These are phyloP conservation scores for Drosophila nasuta DNA, from an alignment of 1,140 invertebrate species.

Conservation along the genomic window DNA sequence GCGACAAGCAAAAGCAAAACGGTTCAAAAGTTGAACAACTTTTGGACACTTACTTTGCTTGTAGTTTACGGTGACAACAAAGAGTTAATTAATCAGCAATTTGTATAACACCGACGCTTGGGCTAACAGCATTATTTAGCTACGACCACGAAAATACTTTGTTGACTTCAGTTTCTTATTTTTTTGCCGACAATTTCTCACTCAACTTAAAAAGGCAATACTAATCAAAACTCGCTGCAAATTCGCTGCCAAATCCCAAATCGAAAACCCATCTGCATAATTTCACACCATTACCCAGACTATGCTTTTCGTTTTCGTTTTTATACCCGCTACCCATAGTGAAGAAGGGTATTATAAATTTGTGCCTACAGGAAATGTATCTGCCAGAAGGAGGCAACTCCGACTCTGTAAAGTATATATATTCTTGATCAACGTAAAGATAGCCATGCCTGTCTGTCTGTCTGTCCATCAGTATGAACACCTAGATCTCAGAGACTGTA, in stretches of 20 bases:
- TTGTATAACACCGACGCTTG: constrained; percentile 52
- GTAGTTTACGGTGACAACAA: constrained; percentile 63
- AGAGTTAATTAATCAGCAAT: constrained; percentile 78
- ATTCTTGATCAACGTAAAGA: no score
- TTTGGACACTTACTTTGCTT: constrained; percentile 39
- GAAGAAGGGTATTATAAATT: no score
- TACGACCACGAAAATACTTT: not conserved
- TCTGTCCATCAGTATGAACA: no score
- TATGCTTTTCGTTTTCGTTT: no score
- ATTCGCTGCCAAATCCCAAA: constrained; percentile 12
- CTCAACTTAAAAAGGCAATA: not conserved
- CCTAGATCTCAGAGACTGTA: no score
- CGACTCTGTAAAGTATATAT: no score
- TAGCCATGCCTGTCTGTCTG: no score
- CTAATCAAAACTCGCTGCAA: constrained; percentile 17
- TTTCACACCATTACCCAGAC: constrained; percentile 13
- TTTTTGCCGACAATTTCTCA: not conserved
- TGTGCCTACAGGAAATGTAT: no score
- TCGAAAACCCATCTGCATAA: constrained; percentile 36
- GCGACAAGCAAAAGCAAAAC: not conserved
- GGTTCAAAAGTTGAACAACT: constrained; percentile 56
- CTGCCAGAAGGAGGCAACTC: no score
- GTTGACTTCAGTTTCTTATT: not conserved
- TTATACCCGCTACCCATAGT: no score
- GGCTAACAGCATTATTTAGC: constrained; percentile 16